A percentile compares a stretch with the other conserved stretches of the same genome.
phyloP scores from a whole-genome alignment of 2,113 vertebrate genomes.

The Gambusia holbrooki region DNA sequence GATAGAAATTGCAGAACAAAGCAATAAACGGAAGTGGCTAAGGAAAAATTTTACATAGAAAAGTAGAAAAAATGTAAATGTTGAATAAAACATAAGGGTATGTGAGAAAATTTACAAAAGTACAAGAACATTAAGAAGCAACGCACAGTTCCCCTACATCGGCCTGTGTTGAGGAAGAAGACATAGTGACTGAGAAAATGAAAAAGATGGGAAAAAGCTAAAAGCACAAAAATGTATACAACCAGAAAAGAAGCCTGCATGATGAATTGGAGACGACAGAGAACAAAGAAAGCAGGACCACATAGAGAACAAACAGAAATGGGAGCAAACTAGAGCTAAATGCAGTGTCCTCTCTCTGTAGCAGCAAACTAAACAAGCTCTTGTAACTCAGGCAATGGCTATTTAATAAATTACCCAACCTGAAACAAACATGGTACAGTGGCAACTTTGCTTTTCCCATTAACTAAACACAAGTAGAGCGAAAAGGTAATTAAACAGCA shows the following conservation, averaged over 20 bases:
- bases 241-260: not conserved
- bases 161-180: not conserved
- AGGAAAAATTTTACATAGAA: constrained; percentile 10
- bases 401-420: constrained; percentile 53
- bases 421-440: constrained; percentile 51
- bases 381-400: constrained; percentile 38
- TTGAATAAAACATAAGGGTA: constrained; percentile 31
- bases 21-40: not conserved
- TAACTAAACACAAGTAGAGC: constrained; percentile 28
- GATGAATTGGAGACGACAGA: constrained; percentile 21
- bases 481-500: constrained; percentile 58
- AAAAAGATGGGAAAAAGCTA: constrained; percentile 5
- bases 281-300: constrained; percentile 42
- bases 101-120: constrained; percentile 1
- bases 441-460: constrained; percentile 22
- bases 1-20: not conserved
- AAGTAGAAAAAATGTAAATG: constrained; percentile 5
- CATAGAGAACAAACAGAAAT: constrained; percentile 35
- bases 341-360: constrained; percentile 19
- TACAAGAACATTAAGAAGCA: not conserved
- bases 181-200: constrained; percentile 1
- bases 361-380: constrained; percentile 52
- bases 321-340: constrained; percentile 36
- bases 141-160: not conserved
- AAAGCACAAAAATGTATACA: not conserved